Base-by-base conservation (phyloP, 2,797 vertebrate species). In the Pygocentrus nattereri region DNA sequence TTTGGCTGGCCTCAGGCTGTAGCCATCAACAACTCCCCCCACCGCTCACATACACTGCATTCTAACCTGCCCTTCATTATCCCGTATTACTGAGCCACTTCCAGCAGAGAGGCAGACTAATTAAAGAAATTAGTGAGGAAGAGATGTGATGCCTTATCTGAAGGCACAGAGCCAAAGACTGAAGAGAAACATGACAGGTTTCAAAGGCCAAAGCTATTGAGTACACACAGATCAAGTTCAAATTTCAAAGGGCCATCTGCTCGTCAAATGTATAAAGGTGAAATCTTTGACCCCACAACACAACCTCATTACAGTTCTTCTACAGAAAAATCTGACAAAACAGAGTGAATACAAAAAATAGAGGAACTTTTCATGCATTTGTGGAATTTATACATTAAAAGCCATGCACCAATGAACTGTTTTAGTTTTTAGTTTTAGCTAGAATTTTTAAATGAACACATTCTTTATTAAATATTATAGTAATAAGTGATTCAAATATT, bases 1-100 rank as follows among this genome's bases (percentile, higher is more conserved):
- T 31, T 64, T 34, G 25, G 30, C 38, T 68, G 72, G 59, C 79
- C 62, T 75, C 71, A n/a, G 79, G 79, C 71, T 44, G 18, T 19
- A 23, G 41, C 54, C 27, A 70, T 59, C 56, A n/a, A 34, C 19
- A 25, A 49, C 27, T 16, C 23, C 30, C 10, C 10, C 19, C 21
- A 11, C 13, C 10, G 13, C 74, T 23, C 61, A 38, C 61, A 25
- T 19, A 49, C 65, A 62, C 44, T 0, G 44, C 44, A 50, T 50
- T 49, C 68, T 27, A 64, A 59, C 30, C 7, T 47, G 25, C 21
- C 67, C 54, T 70, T 70, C 23, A 79, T 72, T 59, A 61, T 70
- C 34, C 56, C 18, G 27, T 47, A 7, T 16, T 25, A 49, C 67
- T 69, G 38, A 47, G 15, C 44, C 44, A 70, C 10, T n/a, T 68